Conservation (phyloP, 2,797 vertebrate species). For the Sebastes melanostomus region DNA sequence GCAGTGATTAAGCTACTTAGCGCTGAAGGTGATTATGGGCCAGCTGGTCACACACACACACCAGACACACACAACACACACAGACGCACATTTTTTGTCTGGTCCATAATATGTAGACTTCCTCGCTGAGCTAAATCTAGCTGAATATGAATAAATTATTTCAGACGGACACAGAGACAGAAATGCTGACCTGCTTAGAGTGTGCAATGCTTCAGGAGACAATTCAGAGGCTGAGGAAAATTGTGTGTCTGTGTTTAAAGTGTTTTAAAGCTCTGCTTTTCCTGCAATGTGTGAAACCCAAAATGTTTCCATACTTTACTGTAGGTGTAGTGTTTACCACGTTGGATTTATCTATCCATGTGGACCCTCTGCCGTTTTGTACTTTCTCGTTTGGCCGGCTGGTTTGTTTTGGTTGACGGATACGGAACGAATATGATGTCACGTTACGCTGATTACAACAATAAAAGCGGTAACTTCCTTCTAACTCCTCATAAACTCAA, state of each 20-base stretch:
- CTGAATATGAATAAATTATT: neutral
- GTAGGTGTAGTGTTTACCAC: too few relatives aligned
- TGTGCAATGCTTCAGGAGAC: neutral
- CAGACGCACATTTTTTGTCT: neutral
- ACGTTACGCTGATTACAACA: too few relatives aligned
- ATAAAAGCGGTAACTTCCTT: too few relatives aligned
- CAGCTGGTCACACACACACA: slow-evolving; percentile 62
- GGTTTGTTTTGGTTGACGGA: too few relatives aligned
- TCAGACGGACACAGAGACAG: neutral
- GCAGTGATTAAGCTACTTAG: slow-evolving; percentile 79
- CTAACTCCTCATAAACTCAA: too few relatives aligned
- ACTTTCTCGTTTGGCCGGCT: too few relatives aligned
- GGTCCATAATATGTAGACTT: neutral
- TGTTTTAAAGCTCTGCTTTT: too few relatives aligned
- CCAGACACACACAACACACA: neutral
- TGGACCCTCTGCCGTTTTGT: too few relatives aligned
- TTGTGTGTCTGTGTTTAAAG: neutral
- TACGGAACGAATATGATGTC: too few relatives aligned
- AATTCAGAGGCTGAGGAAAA: neutral
- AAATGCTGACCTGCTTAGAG: neutral
- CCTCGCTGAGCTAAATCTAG: neutral
- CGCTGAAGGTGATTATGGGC: slow-evolving; percentile 69
- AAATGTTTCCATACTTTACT: too few relatives aligned
- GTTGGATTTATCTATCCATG: too few relatives aligned
- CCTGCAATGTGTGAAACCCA: too few relatives aligned